phyloP scores from a whole-genome alignment of 92 coral and sea anemone genomes.

The Anthopleura xanthogrammica region DNA sequence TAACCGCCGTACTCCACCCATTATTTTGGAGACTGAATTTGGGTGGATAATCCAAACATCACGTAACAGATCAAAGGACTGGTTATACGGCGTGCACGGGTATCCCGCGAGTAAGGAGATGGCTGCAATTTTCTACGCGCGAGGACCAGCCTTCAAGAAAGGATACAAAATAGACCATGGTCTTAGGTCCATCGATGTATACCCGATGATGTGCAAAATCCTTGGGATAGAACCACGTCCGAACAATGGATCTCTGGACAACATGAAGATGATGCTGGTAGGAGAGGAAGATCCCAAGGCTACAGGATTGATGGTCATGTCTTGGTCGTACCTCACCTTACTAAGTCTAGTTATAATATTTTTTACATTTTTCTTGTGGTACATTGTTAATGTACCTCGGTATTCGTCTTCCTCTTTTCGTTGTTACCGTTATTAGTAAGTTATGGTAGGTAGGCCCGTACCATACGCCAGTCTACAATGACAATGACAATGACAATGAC shows the following conservation, averaged over 20 bases:
- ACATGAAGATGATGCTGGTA: constrained; percentile 37
- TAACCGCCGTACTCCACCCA: constrained; percentile 75
- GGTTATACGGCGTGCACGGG: constrained; percentile 55
- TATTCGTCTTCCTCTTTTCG: no score
- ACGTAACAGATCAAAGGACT: constrained; percentile 28
- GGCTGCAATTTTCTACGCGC: constrained; percentile 53
- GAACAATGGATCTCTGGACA: constrained; percentile 59
- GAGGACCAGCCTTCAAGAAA: constrained; percentile 64
- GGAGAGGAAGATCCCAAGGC: constrained; percentile 8
- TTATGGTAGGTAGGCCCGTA: no score
- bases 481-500: no score
- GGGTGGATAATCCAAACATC: constrained; percentile 43
- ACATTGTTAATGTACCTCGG: no score
- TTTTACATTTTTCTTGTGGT: no score
- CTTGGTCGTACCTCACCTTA: not conserved
- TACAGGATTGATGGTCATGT: not conserved
- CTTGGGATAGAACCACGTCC: constrained; percentile 63
- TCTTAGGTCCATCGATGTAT: constrained; percentile 44
- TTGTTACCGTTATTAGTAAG: no score
- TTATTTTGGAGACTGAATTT: constrained; percentile 43
- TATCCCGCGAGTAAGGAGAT: constrained; percentile 37
- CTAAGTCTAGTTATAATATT: not conserved
- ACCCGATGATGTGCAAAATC: constrained; percentile 66
- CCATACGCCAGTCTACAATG: no score
- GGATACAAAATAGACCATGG: constrained; percentile 29